Conservation (phyloP, 1,140 invertebrate species). For the Portunus trituberculatus region DNA sequence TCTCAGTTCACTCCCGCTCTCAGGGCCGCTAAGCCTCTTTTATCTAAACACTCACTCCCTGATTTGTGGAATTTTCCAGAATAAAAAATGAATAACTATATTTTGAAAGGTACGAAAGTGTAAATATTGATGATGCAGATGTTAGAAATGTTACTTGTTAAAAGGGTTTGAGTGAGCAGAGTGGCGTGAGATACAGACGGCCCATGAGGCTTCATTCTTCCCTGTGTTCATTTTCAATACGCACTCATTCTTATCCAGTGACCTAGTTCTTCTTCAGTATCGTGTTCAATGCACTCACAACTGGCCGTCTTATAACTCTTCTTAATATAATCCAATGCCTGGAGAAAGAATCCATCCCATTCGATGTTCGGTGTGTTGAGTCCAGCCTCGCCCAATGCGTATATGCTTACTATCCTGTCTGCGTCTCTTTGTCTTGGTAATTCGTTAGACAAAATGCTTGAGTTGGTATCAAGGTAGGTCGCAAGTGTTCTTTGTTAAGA, state of each 20-base stretch:
- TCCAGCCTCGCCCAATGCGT: conserved; percentile 26
- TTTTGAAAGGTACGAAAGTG: conserved; percentile 7
- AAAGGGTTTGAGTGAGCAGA: background rate
- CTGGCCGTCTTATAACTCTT: background rate
- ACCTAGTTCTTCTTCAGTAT: background rate
- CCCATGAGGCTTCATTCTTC: background rate
- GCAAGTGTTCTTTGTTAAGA: conserved; percentile 57
- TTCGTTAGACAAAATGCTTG: conserved; percentile 31
- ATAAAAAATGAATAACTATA: conserved; percentile 24
- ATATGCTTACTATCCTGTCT: background rate
- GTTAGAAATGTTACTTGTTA: conserved; percentile 24
- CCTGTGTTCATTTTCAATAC: background rate
- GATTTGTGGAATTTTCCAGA: background rate
- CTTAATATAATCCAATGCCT: conserved; percentile 14
- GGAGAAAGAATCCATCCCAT: conserved; percentile 38
- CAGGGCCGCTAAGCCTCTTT: conserved; percentile 26
- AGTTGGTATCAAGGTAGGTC: conserved; percentile 21
- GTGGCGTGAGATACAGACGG: background rate
- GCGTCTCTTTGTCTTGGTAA: background rate
- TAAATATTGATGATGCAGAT: conserved; percentile 44
- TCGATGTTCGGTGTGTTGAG: conserved; percentile 44
- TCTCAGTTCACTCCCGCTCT: conserved; percentile 40
- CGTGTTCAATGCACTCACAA: background rate
- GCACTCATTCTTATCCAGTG: background rate
- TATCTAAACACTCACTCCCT: background rate